Conservation (phyloP, 2,113 vertebrate species). For the Cacatua alba region DNA sequence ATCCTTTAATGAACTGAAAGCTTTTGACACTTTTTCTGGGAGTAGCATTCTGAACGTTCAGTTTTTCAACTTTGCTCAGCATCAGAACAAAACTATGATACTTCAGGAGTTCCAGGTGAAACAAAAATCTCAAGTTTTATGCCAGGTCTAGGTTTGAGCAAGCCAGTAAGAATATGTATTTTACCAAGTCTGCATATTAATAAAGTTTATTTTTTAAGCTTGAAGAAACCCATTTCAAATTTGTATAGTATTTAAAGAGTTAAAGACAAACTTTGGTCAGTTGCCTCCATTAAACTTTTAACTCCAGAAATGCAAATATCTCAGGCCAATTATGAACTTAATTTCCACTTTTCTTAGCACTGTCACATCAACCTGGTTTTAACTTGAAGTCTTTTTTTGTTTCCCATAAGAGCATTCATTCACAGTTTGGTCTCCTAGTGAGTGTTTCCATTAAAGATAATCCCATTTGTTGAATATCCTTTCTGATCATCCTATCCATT, state of each 20-base stretch:
- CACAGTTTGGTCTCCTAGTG: neutral
- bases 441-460: neutral
- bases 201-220: neutral
- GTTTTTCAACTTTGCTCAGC: neutral
- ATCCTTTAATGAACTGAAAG: neutral
- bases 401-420: neutral
- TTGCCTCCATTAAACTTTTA: neutral
- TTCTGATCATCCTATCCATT: neutral
- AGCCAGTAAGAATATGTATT: neutral
- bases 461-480: neutral
- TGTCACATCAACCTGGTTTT: neutral
- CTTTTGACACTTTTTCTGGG: neutral
- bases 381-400: neutral
- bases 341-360: neutral
- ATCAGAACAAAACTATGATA: neutral
- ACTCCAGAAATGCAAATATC: neutral
- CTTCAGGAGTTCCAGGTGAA: neutral
- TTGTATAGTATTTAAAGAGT: neutral
- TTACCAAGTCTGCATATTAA: neutral
- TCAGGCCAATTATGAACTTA: neutral
- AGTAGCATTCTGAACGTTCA: neutral
- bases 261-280: neutral
- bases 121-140: neutral
- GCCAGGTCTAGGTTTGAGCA: neutral
- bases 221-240: neutral